Evolutionary conservation across 1,140 invertebrate species (phyloP), one percentile per base, ranked within the genome.

Genomic region (Prorops nasuta): DNA sequence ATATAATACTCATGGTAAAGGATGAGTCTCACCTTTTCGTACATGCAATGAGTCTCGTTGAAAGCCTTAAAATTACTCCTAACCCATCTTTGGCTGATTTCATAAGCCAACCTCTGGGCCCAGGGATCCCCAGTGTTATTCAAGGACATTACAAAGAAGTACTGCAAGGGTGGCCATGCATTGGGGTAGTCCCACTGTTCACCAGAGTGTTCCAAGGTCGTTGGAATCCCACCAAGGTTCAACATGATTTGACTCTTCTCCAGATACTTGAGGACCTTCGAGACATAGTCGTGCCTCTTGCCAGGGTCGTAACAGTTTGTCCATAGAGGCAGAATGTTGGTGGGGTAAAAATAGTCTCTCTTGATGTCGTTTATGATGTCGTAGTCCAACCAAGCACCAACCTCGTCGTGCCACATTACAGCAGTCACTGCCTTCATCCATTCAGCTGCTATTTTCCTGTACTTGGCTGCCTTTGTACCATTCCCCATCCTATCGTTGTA

Each of bases 121-220:
- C 81, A 82, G 0, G 79, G 66, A 18, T 87, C 79, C 0, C 81
- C 82, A 1, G 86, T 84, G 40, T 84, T 82, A 18, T 87, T 83
- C 6, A 96, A 73, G 0, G 90, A 86, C 63, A 86, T 83, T 17
- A 96, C 85, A 32, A 91, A 72, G 17, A 94, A 86, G 65, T 93
- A 85, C 63, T 96, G 91, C 4, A 94, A 76, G 0, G 94, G 93
- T 3, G 92, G 89, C 94, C 94, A 97, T 0, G 90, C 92, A 67
- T 96, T 96, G 0, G 94, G 94, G 54, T 87, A 94, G 74, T 97
- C 94, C 94, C 94, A 96, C 66, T 96, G 93, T 69, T 96, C 91
- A 3, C 89, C 89, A 0, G 90, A 88, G 15, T 87, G 82, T 55
- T 86, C 82, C 4, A 91, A 77, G 0, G 91, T 91, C 0, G 92